Conservation (phyloP, 2,888 invertebrate species). For the Epirrhoe tristata region DNA sequence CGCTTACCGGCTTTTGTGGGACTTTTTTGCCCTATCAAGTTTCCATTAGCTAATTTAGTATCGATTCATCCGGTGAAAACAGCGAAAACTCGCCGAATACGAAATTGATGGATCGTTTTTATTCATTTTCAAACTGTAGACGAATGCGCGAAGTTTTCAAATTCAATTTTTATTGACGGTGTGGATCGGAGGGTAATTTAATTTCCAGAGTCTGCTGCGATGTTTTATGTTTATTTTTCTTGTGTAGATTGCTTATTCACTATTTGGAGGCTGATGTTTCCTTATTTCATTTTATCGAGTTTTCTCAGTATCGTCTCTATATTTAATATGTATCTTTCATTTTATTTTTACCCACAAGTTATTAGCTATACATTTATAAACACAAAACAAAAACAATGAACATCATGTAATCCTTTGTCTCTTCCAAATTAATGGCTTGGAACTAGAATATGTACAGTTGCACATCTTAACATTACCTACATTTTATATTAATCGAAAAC, state of each 20-base stretch:
- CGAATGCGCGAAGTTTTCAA: conserved; percentile 67
- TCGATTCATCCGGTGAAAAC: conserved; percentile 72
- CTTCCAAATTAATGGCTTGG: conserved; percentile 15
- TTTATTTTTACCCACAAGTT: not conserved
- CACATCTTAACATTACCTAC: conserved; percentile 46
- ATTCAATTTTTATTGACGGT: conserved; percentile 73
- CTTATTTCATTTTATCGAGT: conserved; percentile 21
- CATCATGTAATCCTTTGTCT: not conserved
- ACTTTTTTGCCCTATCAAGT: conserved; percentile 83
- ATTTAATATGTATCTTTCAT: not conserved
- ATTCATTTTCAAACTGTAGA: conserved; percentile 67
- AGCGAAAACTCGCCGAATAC: conserved; percentile 70
- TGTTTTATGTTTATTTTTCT: conserved; percentile 37
- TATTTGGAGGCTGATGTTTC: conserved; percentile 26
- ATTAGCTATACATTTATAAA: not conserved
- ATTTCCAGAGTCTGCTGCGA: conserved; percentile 51
- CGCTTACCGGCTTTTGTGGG: conserved; percentile 73
- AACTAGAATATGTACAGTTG: conserved; percentile 24
- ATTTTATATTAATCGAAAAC: conserved; percentile 81
- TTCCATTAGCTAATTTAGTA: conserved; percentile 85
- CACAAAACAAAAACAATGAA: not conserved
- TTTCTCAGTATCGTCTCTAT: conserved; percentile 1
- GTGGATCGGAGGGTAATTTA: conserved; percentile 62
- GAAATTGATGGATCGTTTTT: conserved; percentile 81
- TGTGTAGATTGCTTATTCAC: conserved; percentile 33